Evolutionary conservation across 2,113 vertebrate genomes (phyloP).

Genomic region (Colistium nudipinnis): DNA sequence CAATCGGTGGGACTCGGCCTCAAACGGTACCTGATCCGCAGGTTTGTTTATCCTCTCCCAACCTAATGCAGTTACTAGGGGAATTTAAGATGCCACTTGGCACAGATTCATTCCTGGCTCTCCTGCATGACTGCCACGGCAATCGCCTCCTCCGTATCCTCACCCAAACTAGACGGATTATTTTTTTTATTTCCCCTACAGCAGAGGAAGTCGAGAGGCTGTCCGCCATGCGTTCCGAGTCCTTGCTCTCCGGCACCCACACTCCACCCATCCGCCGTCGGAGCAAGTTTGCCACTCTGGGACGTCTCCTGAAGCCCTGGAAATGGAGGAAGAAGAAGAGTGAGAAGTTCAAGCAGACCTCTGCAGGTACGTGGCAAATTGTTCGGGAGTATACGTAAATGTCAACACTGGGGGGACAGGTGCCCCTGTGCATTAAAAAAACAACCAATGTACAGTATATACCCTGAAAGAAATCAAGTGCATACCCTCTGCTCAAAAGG

Average conservation of each 20-base stretch:
- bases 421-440: not conserved
- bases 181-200: slow-evolving; percentile 54
- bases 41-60: slow-evolving; percentile 54
- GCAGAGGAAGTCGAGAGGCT: slow-evolving; percentile 97
- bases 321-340: slow-evolving; percentile 99
- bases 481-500: slow-evolving; percentile 19
- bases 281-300: slow-evolving; percentile 95
- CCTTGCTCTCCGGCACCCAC: slow-evolving; percentile 91
- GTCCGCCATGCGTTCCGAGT: slow-evolving; percentile 95
- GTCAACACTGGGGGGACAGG: not conserved
- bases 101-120: slow-evolving; percentile 27
- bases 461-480: not conserved
- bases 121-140: slow-evolving; percentile 4
- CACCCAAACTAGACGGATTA: slow-evolving; percentile 27
- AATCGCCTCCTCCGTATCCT: slow-evolving; percentile 34
- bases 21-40: slow-evolving; percentile 42
- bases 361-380: slow-evolving; percentile 85
- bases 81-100: slow-evolving; percentile 45
- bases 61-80: slow-evolving; percentile 36
- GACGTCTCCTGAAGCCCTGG: slow-evolving; percentile 97
- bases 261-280: slow-evolving; percentile 93
- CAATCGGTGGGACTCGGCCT: slow-evolving; percentile 1
- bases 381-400: slow-evolving; percentile 2
- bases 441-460: not conserved
- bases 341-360: slow-evolving; percentile 98